Conservation (phyloP, 2,113 vertebrate genomes). For the Casuarius casuarius region DNA sequence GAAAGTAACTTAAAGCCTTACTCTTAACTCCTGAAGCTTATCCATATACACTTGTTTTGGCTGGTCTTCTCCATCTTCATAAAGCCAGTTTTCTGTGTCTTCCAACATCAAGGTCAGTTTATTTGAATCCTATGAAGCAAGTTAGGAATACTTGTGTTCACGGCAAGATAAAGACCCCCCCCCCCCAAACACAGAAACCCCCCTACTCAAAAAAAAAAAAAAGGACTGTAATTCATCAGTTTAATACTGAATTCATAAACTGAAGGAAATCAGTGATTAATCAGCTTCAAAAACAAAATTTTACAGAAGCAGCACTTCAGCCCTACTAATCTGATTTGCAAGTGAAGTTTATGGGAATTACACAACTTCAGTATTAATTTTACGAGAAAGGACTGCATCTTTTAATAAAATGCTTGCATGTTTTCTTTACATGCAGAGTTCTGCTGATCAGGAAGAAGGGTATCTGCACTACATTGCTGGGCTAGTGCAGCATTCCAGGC, state of each 20-base stretch:
- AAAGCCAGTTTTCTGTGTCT: conserved; percentile 95
- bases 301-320: not conserved
- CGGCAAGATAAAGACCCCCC: not conserved
- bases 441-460: not conserved
- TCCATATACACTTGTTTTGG: conserved; percentile 93
- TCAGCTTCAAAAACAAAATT: not conserved
- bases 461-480: rapidly evolving
- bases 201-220: not conserved
- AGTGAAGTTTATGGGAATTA: not conserved
- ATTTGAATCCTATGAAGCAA: conserved; percentile 77
- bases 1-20: conserved; percentile 49
- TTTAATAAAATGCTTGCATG: not conserved
- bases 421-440: not conserved
- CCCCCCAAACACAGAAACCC: not conserved
- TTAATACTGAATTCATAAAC: not conserved
- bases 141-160: not conserved
- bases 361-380: not conserved
- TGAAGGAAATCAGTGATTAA: not conserved
- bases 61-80: conserved; percentile 96
- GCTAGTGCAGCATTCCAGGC: not conserved
- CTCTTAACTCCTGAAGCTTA: conserved; percentile 91
- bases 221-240: not conserved
- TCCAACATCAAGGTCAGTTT: conserved; percentile 87
- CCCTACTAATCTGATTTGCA: not conserved
- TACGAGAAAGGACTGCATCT: not conserved